Evolutionary conservation across 2,797 vertebrate genomes (phyloP), one percentile per base, ranked within the genome.

Genomic region (Lutjanus argentimaculatus): DNA sequence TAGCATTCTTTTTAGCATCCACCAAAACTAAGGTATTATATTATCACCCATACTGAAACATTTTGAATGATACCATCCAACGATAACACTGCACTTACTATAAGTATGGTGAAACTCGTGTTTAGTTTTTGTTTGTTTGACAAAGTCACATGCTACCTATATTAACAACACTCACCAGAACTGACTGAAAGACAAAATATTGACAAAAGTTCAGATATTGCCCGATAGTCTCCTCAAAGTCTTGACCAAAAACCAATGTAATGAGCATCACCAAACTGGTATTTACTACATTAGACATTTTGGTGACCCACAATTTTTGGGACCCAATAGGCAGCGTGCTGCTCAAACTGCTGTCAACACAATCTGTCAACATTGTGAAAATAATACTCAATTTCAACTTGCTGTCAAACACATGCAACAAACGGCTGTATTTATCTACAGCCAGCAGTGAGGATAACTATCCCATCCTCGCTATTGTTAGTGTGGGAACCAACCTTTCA

Each of bases 401-500:
- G 9, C 40, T 76, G 78, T 83, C 53, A 75, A 74, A 74, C 53
- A 46, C 16, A 61, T 25, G 51, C 40, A 72, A 75, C 45, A 51
- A 65, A 61, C 7, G 1, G 19, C 59, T 75, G n/a, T 45, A 62
- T 68, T 79, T 57, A 77, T 78, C 53, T 51, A 61, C 67, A 73
- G 82, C 72, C 62, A 66, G 30, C 3, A 1, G 70, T 61, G 62
- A 79, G 49, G 51, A 72, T 85, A 83, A 21, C 43, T 8, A 78
- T 62, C 55, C 48, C 64, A 13, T 75, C 49, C 46, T 73, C 30
- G 22, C 76, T 46, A 74, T 81, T 80, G 75, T 80, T 80, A 67
- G 66, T 85, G 79, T 88, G 87, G 85, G 89, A 93, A 95, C 91
- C 84, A 97, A 99, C 99, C 99, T 99, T 99, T 99, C 93, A 99